Conservation (phyloP, 2,888 invertebrate genomes). For the Hedychridium roseum region DNA sequence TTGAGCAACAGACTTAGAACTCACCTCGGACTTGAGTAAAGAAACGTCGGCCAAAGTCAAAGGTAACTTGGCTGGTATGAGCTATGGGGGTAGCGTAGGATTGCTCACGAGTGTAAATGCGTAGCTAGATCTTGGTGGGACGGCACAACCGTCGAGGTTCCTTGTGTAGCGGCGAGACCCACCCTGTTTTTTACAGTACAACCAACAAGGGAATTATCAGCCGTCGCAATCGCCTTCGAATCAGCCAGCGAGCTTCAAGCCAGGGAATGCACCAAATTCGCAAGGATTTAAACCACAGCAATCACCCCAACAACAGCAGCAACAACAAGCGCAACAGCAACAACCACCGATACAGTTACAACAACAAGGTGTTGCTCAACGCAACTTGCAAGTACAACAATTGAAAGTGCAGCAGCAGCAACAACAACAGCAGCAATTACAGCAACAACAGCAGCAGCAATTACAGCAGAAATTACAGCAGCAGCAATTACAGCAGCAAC, state of each 20-base stretch:
- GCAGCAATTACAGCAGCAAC: conserved; percentile 21
- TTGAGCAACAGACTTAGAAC: conserved; percentile 30
- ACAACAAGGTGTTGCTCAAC: conserved; percentile 22
- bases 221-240: conserved; percentile 34
- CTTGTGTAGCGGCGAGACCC: conserved; percentile 64
- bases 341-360: conserved; percentile 18
- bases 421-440: conserved; percentile 24
- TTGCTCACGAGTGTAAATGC: conserved; percentile 52
- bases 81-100: conserved; percentile 59
- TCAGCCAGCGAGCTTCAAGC: conserved; percentile 51
- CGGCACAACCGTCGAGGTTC: conserved; percentile 64
- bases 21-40: conserved; percentile 49
- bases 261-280: conserved; percentile 34
- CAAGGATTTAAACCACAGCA: conserved; percentile 41
- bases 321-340: conserved; percentile 9
- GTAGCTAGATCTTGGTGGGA: conserved; percentile 63
- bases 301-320: conserved; percentile 9
- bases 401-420: conserved; percentile 22
- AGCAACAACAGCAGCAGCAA: conserved; percentile 24
- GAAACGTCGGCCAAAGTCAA: conserved; percentile 41
- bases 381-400: conserved; percentile 24
- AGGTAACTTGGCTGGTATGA: conserved; percentile 50
- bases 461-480: conserved; percentile 7
- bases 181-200: conserved; percentile 62
- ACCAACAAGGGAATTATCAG: conserved; percentile 54